These are phyloP conservation scores for Struthio camelus DNA, from an alignment of 2,113 vertebrate genomes.

Conservation along the genomic window DNA sequence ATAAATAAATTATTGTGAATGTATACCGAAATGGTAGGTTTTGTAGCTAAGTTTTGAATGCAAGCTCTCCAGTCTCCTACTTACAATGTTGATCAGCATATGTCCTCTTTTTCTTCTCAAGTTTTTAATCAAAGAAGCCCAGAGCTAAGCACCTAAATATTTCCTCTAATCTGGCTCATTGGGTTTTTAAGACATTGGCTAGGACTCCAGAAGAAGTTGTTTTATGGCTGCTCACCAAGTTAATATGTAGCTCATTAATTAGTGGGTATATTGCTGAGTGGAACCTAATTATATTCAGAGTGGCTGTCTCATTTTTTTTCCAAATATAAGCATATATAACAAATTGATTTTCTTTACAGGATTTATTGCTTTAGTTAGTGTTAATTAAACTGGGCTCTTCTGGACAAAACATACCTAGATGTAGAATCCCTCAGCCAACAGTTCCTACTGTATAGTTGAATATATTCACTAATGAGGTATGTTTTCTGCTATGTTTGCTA, in stretches of 20 bases:
- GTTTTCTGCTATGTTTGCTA: neutral
- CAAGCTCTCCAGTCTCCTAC: neutral
- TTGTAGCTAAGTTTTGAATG: neutral
- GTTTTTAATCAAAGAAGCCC: neutral
- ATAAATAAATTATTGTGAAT: neutral
- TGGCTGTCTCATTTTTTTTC: neutral
- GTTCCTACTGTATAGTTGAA: neutral
- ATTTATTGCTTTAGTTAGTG: conserved; percentile 44
- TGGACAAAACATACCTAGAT: conserved; percentile 22
- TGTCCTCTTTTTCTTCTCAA: neutral
- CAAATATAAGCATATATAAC: neutral
- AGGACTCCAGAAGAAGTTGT: neutral
- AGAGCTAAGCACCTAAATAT: neutral
- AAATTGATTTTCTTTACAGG: neutral
- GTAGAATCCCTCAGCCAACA: conserved; percentile 17
- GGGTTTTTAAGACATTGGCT: neutral
- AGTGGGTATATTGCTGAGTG: neutral
- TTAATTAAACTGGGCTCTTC: conserved; percentile 45
- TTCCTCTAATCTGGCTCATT: neutral
- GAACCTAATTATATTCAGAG: neutral
- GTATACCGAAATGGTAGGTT: neutral
- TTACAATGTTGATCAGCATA: neutral
- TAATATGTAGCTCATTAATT: neutral
- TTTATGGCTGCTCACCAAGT: neutral
- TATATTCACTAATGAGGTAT: neutral